Percentiles rank a stretch among this genome's conserved stretches.
These are phyloP conservation scores for Mesitornis unicolor DNA, from an alignment of 2,113 vertebrate species.

Conservation along the genomic window DNA sequence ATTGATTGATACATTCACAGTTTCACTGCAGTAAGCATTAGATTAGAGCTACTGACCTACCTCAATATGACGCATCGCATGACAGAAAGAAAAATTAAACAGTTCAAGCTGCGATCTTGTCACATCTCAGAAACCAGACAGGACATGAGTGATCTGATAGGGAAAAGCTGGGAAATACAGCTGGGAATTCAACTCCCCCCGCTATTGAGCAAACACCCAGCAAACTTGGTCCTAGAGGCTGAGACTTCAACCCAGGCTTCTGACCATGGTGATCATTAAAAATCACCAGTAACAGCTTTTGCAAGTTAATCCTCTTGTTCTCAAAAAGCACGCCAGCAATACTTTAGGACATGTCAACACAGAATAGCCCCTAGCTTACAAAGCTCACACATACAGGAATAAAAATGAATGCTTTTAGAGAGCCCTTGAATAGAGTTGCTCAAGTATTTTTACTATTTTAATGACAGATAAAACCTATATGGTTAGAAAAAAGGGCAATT, in stretches of 20 bases:
- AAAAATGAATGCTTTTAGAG: not conserved
- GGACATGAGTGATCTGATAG: not conserved
- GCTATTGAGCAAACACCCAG: not conserved
- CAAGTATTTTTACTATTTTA: not conserved
- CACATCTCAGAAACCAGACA: not conserved
- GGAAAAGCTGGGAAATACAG: not conserved
- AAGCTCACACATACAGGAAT: not conserved
- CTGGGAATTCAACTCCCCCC: not conserved
- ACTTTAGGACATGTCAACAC: not conserved
- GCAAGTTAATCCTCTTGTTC: not conserved
- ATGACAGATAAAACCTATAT: not conserved
- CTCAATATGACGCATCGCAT: not conserved
- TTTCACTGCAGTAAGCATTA: not conserved
- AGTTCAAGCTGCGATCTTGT: not conserved
- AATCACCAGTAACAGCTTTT: rapidly evolving
- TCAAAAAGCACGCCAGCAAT: not conserved
- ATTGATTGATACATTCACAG: conserved; percentile 22
- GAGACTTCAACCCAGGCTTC: not conserved
- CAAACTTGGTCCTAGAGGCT: not conserved
- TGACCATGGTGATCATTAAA: not conserved
- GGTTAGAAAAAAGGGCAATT: not conserved
- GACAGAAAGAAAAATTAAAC: conserved; percentile 21
- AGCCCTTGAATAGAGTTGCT: not conserved
- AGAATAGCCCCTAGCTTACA: not conserved
- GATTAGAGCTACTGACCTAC: not conserved